phyloP scores from a whole-genome alignment of 2,888 invertebrate species.

The Serripes groenlandicus region DNA sequence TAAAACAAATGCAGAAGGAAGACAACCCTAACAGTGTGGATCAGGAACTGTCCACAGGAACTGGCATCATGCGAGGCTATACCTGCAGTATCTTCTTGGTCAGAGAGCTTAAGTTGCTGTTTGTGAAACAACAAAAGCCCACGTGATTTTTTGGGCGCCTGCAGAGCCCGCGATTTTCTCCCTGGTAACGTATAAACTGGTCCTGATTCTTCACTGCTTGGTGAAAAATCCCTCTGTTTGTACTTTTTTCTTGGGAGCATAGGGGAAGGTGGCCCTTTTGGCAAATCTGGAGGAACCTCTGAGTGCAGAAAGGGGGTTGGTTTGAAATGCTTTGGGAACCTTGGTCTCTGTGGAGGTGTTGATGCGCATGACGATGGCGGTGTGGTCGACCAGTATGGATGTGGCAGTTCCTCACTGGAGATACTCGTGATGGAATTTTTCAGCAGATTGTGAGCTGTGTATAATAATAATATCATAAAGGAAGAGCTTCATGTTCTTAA shows the following conservation, averaged over 20 bases:
- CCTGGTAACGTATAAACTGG: slow-evolving; percentile 15
- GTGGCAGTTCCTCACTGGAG: slow-evolving; percentile 37
- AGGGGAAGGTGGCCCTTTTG: neutral
- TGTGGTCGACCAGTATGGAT: slow-evolving; percentile 36
- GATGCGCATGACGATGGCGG: slow-evolving; percentile 63
- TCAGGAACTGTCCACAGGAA: neutral
- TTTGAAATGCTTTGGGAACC: slow-evolving; percentile 63
- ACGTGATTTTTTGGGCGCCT: slow-evolving; percentile 66
- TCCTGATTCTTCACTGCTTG: slow-evolving; percentile 48
- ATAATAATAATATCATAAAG: too few species aligned
- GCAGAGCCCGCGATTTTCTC: slow-evolving; percentile 1
- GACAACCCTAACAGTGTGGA: neutral
- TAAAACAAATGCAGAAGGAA: neutral
- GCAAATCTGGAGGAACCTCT: slow-evolving; percentile 33
- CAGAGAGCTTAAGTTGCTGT: slow-evolving; percentile 76
- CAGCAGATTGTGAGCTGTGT: slow-evolving; percentile 25
- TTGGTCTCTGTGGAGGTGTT: slow-evolving; percentile 60
- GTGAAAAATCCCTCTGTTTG: slow-evolving; percentile 41
- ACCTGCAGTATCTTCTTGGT: slow-evolving; percentile 11
- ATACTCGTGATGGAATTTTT: slow-evolving; percentile 29
- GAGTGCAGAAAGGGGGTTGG: slow-evolving; percentile 58
- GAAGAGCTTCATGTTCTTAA: too few species aligned
- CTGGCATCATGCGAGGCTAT: slow-evolving; percentile 11
- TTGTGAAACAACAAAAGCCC: slow-evolving; percentile 79
- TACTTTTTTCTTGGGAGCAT: neutral